Conservation (phyloP, 2,113 vertebrate species). For the Chaetodon auriga region DNA sequence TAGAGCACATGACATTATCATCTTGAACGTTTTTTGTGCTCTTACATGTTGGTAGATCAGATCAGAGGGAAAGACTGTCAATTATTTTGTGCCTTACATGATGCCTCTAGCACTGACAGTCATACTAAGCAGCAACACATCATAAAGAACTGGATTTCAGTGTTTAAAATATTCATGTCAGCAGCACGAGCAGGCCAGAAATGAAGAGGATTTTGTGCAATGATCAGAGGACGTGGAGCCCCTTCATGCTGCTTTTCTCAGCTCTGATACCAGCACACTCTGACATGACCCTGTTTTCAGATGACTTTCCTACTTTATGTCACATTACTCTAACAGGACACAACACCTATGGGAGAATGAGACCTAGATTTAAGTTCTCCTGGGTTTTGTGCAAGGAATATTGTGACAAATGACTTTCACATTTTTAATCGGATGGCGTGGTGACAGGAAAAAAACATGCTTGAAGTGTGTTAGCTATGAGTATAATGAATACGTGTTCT, state of each 20-base stretch:
- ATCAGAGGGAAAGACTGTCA: conserved; percentile 25
- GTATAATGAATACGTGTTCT: conserved; percentile 16
- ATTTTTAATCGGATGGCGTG: conserved; percentile 30
- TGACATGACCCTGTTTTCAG: conserved; percentile 68
- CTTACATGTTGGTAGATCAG: conserved; percentile 41
- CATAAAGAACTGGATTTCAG: conserved; percentile 59
- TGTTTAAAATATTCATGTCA: conserved; percentile 79
- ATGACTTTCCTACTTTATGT: conserved; percentile 72
- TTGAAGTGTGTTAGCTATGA: background rate
- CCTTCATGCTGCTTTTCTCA: conserved; percentile 47
- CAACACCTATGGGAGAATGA: conserved; percentile 65
- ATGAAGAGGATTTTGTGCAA: conserved; percentile 54
- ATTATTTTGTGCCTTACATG: conserved; percentile 35
- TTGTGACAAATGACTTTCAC: conserved; percentile 42
- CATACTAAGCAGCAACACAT: conserved; percentile 58
- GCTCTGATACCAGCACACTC: conserved; percentile 43
- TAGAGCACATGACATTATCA: background rate
- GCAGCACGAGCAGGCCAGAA: conserved; percentile 55
- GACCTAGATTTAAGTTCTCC: conserved; percentile 64
- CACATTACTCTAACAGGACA: conserved; percentile 54
- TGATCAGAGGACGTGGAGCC: conserved; percentile 56
- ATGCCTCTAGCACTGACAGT: conserved; percentile 52
- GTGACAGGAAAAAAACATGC: conserved; percentile 14
- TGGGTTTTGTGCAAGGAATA: conserved; percentile 52
- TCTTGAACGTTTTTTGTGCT: conserved; percentile 1